A percentile compares a stretch with the other conserved stretches of the same genome.
phyloP scores from a whole-genome alignment of 2,888 invertebrate species.

The Tuta absoluta region DNA sequence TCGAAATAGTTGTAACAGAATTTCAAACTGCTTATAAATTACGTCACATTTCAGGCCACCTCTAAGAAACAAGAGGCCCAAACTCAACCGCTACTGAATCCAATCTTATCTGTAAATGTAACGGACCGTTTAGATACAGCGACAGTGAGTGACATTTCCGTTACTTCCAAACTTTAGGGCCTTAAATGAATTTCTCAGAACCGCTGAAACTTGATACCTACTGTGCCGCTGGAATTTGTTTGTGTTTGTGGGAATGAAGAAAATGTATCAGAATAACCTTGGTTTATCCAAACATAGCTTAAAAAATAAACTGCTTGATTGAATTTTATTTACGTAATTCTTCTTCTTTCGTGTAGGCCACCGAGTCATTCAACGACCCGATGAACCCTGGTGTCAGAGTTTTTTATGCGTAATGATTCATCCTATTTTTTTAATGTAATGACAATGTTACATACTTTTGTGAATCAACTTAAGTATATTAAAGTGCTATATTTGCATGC shows the following conservation, averaged over 20 bases:
- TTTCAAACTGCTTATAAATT: background rate
- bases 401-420: no score
- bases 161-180: conserved; percentile 8
- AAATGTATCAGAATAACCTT: background rate
- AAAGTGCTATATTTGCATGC: no score
- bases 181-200: background rate
- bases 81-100: background rate
- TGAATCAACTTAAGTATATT: no score
- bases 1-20: background rate
- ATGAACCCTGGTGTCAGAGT: no score
- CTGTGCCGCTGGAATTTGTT: background rate
- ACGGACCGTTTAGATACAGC: background rate
- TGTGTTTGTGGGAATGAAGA: background rate
- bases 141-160: conserved; percentile 17
- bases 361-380: no score
- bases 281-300: no score
- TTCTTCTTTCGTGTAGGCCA: no score
- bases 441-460: no score
- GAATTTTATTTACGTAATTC: no score
- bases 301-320: no score
- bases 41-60: background rate
- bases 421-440: no score
- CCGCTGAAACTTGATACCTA: background rate
- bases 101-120: conserved; percentile 5
- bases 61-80: background rate